Evolutionary conservation across 2,888 invertebrate species (phyloP).

Genomic region (Gerris lacustris): DNA sequence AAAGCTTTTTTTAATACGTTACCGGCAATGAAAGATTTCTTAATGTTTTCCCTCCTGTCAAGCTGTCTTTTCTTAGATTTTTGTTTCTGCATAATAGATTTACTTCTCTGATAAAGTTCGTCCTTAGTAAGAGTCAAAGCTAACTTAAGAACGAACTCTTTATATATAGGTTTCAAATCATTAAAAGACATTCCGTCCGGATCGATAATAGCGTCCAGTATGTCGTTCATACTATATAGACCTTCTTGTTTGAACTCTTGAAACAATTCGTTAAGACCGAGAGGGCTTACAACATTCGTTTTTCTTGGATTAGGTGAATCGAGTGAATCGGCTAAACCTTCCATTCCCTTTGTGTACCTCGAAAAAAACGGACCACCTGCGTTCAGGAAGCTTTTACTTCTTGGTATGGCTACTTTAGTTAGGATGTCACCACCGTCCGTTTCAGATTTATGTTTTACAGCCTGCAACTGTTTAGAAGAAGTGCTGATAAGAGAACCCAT

Average conservation of each 20-base stretch:
- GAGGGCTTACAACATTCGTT: constrained; percentile 57
- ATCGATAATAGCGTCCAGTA: constrained; percentile 75
- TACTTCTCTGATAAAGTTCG: constrained; percentile 77
- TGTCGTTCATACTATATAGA: constrained; percentile 74
- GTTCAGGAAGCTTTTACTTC: constrained; percentile 74
- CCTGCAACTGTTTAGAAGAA: background rate
- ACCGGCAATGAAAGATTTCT: constrained; percentile 48
- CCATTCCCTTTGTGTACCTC: constrained; percentile 20
- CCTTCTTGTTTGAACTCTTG: constrained; percentile 82
- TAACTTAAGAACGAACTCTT: constrained; percentile 74
- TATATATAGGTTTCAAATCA: constrained; percentile 80
- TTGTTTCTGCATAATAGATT: constrained; percentile 76
- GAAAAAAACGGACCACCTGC: constrained; percentile 46
- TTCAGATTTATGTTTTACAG: constrained; percentile 25
- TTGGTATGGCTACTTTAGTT: constrained; percentile 73
- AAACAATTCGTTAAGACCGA: constrained; percentile 76
- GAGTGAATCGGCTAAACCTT: constrained; percentile 12
- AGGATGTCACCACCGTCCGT: constrained; percentile 50
- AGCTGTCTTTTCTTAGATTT: constrained; percentile 54
- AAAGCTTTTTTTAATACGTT: constrained; percentile 52
- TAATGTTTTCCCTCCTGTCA: constrained; percentile 40
- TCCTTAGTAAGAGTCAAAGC: constrained; percentile 84
- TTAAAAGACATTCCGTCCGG: constrained; percentile 88
- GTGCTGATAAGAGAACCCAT: background rate
- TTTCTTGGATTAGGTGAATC: constrained; percentile 21